These are phyloP conservation scores for Mesodorylaimus sp. DNA, from an alignment of 2,888 invertebrate species.

Conservation along the genomic window DNA sequence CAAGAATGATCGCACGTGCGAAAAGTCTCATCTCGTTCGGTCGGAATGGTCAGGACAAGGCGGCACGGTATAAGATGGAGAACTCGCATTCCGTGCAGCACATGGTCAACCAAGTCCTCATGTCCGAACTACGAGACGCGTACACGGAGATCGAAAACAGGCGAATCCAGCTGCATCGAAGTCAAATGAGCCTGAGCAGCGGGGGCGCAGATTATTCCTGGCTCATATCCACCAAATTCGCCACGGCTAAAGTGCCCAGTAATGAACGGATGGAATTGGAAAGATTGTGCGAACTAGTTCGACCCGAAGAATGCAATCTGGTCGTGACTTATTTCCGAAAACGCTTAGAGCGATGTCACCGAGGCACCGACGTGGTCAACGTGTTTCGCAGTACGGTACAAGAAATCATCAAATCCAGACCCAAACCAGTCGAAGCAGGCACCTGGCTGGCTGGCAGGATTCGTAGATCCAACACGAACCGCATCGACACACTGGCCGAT, in stretches of 20 bases:
- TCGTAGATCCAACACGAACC: too few relatives aligned
- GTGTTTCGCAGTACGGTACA: neutral
- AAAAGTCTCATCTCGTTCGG: too few relatives aligned
- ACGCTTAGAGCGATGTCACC: neutral
- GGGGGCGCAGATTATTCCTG: neutral
- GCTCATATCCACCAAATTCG: neutral
- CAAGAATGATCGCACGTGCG: too few relatives aligned
- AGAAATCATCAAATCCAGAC: neutral
- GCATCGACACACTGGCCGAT: too few relatives aligned
- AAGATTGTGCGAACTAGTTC: neutral
- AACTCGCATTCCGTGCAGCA: too few relatives aligned
- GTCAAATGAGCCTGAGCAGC: neutral
- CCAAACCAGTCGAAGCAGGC: too few relatives aligned
- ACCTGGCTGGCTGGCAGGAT: too few relatives aligned
- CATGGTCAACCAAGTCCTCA: too few relatives aligned
- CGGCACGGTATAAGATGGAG: too few relatives aligned
- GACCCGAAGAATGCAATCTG: neutral
- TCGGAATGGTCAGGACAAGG: too few relatives aligned
- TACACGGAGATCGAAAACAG: neutral
- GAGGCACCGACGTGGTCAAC: neutral
- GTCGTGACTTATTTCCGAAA: neutral
- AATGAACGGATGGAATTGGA: neutral
- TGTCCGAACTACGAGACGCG: neutral
- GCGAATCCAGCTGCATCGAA: neutral
- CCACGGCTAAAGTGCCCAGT: neutral